Percentiles rank a stretch among this genome's conserved stretches.
phyloP scores from a whole-genome alignment of 2,113 vertebrate genomes.

The Hippocampus comes region DNA sequence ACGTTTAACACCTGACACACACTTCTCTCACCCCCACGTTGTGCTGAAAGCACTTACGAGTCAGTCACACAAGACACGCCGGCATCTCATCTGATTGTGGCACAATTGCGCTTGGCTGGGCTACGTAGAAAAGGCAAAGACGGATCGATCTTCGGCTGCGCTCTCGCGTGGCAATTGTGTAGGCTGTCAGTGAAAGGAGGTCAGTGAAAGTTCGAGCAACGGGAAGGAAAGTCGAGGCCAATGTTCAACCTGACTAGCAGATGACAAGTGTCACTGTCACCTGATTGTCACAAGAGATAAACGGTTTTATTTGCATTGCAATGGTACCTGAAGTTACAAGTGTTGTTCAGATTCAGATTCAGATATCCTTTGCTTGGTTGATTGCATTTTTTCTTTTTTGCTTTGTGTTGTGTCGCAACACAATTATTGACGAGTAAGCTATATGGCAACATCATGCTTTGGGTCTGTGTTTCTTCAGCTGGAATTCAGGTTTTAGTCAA shows the following conservation, averaged over 20 bases:
- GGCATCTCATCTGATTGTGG: not conserved
- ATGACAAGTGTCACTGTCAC: constrained; percentile 7
- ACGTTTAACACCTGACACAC: not conserved
- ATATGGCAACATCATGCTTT: too few relatives aligned
- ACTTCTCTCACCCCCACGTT: not conserved
- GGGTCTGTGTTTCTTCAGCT: too few relatives aligned
- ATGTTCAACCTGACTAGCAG: constrained; percentile 14
- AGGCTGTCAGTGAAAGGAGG: not conserved
- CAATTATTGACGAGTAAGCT: too few relatives aligned
- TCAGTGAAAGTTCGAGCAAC: not conserved
- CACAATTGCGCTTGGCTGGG: not conserved
- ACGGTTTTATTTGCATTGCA: not conserved
- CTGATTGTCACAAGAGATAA: constrained; percentile 14
- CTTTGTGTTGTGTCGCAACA: too few relatives aligned
- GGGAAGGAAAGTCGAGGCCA: constrained; percentile 12
- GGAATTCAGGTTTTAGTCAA: too few relatives aligned
- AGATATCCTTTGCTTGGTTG: too few relatives aligned
- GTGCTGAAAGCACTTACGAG: not conserved
- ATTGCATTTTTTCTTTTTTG: too few relatives aligned
- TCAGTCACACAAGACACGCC: not conserved
- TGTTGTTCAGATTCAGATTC: too few relatives aligned
- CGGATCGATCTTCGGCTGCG: not conserved
- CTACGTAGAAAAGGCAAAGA: not conserved
- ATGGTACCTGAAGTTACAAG: too few relatives aligned
- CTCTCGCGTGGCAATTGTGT: not conserved